A percentile compares a stretch with the other conserved stretches of the same genome.
Evolutionary conservation across 1,140 invertebrate species (phyloP).

Genomic region (Pseudomyrmex flavicornis): DNA sequence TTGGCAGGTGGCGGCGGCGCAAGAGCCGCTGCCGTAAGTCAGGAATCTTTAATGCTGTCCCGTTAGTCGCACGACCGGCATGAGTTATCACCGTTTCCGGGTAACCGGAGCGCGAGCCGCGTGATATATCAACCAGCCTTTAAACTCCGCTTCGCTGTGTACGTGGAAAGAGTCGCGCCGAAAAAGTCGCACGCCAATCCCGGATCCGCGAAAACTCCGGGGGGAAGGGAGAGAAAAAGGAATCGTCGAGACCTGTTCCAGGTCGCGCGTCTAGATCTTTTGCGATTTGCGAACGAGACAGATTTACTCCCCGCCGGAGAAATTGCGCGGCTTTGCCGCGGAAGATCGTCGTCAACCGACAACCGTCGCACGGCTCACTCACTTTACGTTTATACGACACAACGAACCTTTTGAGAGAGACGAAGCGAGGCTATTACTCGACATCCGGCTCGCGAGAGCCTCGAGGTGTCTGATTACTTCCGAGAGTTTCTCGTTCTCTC

Average conservation of each 20-base stretch:
- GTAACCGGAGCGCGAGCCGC: conserved; percentile 62
- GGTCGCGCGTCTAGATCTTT: conserved; percentile 34
- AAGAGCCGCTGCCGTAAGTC: conserved; percentile 70
- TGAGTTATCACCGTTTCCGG: conserved; percentile 79
- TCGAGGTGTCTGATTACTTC: conserved; percentile 67
- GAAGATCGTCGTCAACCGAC: conserved; percentile 44
- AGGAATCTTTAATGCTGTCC: conserved; percentile 78
- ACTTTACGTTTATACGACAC: conserved; percentile 34
- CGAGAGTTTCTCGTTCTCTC: conserved; percentile 40
- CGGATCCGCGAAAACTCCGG: no score
- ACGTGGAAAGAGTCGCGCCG: conserved; percentile 56
- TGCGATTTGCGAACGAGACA: conserved; percentile 74
- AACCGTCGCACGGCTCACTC: conserved; percentile 24
- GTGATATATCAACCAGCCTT: conserved; percentile 75
- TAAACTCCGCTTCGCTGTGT: conserved; percentile 66
- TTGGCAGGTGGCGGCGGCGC: conserved; percentile 49
- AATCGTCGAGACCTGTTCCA: neutral
- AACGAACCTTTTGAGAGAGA: conserved; percentile 44
- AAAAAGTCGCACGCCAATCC: conserved; percentile 67
- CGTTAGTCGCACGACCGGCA: conserved; percentile 73
- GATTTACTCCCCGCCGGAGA: conserved; percentile 75
- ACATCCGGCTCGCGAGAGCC: conserved; percentile 46
- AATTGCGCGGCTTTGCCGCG: conserved; percentile 70
- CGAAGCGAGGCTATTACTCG: conserved; percentile 72
- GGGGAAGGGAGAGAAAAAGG: no score